Evolutionary conservation across 2,797 vertebrate species (phyloP).

Genomic region (Limnodromus scolopaceus): DNA sequence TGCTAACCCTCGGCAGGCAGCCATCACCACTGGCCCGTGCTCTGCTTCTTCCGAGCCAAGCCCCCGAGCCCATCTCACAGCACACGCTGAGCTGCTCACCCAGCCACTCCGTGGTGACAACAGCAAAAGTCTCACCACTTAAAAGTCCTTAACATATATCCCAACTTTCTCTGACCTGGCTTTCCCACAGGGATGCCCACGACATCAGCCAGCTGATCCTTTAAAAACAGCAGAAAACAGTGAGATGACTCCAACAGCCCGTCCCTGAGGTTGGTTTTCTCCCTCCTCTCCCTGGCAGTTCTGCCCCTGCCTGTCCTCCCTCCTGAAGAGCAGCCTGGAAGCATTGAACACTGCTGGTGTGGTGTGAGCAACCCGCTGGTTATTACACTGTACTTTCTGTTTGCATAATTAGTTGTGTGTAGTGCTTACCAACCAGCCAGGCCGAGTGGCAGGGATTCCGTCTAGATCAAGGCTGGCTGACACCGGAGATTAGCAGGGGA

Average conservation of each 20-base stretch:
- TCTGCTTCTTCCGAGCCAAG: neutral
- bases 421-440: neutral
- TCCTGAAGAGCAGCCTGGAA: neutral
- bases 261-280: neutral
- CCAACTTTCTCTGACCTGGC: neutral
- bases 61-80: neutral
- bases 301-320: neutral
- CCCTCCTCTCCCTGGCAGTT: neutral
- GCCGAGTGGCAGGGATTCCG: neutral
- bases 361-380: neutral
- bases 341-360: neutral
- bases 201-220: neutral
- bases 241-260: neutral
- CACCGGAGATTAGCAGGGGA: neutral
- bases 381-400: neutral
- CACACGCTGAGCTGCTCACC: neutral
- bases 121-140: neutral
- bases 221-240: neutral
- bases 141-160: neutral
- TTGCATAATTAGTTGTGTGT: neutral
- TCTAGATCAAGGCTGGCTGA: neutral
- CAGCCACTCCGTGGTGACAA: neutral
- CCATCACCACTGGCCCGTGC: neutral
- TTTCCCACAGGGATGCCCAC: neutral
- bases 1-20: neutral